A percentile compares a stretch with the other conserved stretches of the same genome.
phyloP scores from a whole-genome alignment of 2,888 invertebrate genomes.

The Cephus sareptanus region DNA sequence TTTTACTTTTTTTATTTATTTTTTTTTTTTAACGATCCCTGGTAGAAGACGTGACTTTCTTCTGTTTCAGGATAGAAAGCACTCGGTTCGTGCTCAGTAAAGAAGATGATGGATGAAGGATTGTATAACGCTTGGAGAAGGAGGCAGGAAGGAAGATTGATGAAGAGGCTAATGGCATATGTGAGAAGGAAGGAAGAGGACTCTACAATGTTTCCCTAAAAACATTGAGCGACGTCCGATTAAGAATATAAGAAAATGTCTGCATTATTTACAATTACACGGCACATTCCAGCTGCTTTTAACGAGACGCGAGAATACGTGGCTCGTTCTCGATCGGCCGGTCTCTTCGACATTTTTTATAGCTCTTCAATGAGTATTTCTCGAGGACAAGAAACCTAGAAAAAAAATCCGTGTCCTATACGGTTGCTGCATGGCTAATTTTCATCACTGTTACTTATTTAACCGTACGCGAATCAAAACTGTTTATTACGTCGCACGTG shows the following conservation, averaged over 20 bases:
- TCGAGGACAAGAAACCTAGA: conserved; percentile 3
- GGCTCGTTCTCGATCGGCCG: conserved; percentile 17
- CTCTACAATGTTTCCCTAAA: conserved; percentile 46
- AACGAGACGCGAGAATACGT: conserved; percentile 33
- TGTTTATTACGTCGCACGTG: not conserved
- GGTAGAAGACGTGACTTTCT: conserved; percentile 40
- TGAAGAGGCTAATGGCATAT: conserved; percentile 20
- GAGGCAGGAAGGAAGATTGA: conserved; percentile 23
- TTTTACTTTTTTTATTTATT: not conserved
- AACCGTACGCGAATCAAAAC: conserved; percentile 10
- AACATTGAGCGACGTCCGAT: conserved; percentile 45
- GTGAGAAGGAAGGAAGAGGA: conserved; percentile 30
- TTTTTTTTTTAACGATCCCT: conserved; percentile 11
- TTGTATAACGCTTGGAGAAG: conserved; percentile 14
- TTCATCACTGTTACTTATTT: not conserved
- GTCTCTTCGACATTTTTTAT: conserved; percentile 16
- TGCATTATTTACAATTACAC: conserved; percentile 41
- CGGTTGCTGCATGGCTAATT: not conserved
- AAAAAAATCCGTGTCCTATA: not conserved
- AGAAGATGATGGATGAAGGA: conserved; percentile 18
- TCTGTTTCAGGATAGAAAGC: conserved; percentile 63
- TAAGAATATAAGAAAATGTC: conserved; percentile 14
- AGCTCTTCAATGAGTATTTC: not conserved
- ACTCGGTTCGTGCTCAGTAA: conserved; percentile 57
- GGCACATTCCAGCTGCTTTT: conserved; percentile 62